These are phyloP conservation scores for Brachionus paranguensis DNA, from an alignment of 1,140 invertebrate genomes.

Conservation along the genomic window DNA sequence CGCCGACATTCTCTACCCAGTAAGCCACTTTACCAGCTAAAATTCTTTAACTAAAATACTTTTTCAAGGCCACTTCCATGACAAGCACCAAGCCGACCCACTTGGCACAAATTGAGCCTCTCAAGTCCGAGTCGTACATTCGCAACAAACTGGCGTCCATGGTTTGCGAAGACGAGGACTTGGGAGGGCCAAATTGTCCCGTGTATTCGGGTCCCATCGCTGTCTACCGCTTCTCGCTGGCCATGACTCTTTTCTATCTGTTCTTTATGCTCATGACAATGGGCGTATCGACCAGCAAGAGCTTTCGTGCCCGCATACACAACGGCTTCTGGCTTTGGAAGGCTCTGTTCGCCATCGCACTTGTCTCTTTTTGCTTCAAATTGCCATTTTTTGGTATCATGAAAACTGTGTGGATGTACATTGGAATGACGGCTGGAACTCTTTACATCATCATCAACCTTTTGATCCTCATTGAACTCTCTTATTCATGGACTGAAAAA, in stretches of 20 bases:
- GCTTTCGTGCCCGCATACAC: constrained; percentile 85
- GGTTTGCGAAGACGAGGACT: constrained; percentile 11
- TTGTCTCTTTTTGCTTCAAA: constrained; percentile 12
- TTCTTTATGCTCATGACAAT: constrained; percentile 3
- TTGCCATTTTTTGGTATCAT: constrained; percentile 34
- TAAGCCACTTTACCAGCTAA: neutral
- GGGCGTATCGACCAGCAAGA: constrained; percentile 65
- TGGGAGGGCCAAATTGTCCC: constrained; percentile 43
- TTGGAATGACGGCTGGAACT: constrained; percentile 20
- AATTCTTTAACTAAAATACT: neutral
- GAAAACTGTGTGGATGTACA: constrained; percentile 37
- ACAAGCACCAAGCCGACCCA: neutral
- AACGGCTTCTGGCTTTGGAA: constrained; percentile 66
- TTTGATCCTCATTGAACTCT: constrained; percentile 8
- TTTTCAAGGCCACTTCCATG: neutral
- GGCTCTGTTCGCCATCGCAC: constrained; percentile 44
- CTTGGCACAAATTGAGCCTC: neutral
- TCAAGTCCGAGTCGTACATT: neutral
- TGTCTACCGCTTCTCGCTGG: constrained; percentile 87
- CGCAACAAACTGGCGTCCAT: neutral
- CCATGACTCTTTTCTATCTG: constrained; percentile 75
- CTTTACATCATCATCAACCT: constrained; percentile 31
- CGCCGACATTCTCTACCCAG: constrained; percentile 44
- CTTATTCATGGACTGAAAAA: constrained; percentile 38
- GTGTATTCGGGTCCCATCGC: constrained; percentile 83